Conservation (phyloP, 2,888 invertebrate species). For the Nemotelus nigrinus region DNA sequence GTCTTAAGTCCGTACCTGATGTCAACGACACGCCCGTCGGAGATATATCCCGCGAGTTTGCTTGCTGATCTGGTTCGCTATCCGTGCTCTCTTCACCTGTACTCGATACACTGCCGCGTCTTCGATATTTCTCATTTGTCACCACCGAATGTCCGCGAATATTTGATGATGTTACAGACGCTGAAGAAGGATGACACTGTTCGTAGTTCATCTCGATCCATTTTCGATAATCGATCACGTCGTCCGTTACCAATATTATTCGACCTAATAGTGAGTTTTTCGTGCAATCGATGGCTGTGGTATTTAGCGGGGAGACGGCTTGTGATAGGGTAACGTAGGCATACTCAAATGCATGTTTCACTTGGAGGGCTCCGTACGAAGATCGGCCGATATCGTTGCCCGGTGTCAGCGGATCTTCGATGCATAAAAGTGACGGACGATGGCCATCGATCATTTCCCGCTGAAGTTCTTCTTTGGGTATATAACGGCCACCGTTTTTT, state of each 20-base stretch:
- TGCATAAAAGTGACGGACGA: constrained; percentile 92
- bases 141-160: constrained; percentile 51
- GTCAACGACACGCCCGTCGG: constrained; percentile 54
- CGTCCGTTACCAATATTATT: constrained; percentile 92
- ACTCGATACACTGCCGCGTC: constrained; percentile 64
- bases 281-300: constrained; percentile 68
- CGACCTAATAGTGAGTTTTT: constrained; percentile 82
- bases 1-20: constrained; percentile 50
- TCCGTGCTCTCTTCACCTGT: constrained; percentile 65
- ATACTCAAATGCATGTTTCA: constrained; percentile 95
- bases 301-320: constrained; percentile 72
- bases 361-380: constrained; percentile 80
- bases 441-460: constrained; percentile 95
- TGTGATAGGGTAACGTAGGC: constrained; percentile 87
- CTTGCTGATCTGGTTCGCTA: constrained; percentile 61
- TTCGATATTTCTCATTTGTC: constrained; percentile 55
- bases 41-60: constrained; percentile 56
- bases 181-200: constrained; percentile 55
- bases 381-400: constrained; percentile 98
- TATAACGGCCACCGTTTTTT: constrained; percentile 91
- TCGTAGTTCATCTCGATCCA: constrained; percentile 65
- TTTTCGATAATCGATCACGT: constrained; percentile 76
- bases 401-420: constrained; percentile 96
- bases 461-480: constrained; percentile 93
- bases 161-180: constrained; percentile 50